A percentile compares a stretch with the other conserved stretches of the same genome.
phyloP scores from a whole-genome alignment of 1,140 invertebrate genomes.

The Panonychus citri region DNA sequence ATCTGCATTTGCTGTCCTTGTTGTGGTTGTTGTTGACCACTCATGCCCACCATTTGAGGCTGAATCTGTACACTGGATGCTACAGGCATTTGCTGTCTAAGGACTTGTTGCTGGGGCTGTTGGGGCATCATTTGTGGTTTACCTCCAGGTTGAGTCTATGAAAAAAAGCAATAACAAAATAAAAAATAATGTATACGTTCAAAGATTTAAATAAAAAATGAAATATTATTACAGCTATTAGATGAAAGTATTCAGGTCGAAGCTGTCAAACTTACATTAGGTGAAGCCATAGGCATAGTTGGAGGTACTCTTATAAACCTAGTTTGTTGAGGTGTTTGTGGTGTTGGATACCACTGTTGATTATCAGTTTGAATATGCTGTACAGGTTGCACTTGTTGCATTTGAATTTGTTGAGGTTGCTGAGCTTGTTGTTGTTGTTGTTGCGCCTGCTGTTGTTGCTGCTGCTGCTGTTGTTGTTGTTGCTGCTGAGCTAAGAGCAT shows the following conservation, averaged over 20 bases:
- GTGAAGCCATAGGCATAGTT: too few relatives aligned
- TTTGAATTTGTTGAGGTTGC: background rate
- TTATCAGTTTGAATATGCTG: background rate
- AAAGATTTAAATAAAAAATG: too few relatives aligned
- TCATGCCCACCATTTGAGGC: background rate
- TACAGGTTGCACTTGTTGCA: background rate
- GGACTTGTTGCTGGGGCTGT: slow-evolving; percentile 5
- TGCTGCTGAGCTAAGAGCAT: slow-evolving; percentile 7
- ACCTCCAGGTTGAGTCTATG: background rate
- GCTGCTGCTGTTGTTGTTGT: background rate
- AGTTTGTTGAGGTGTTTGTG: too few relatives aligned
- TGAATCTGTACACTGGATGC: background rate
- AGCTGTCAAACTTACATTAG: too few relatives aligned
- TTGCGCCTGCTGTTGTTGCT: slow-evolving; percentile 4
- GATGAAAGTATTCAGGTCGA: too few relatives aligned
- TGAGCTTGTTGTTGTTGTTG: slow-evolving; percentile 9
- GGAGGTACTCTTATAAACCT: too few relatives aligned
- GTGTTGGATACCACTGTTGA: too few relatives aligned
- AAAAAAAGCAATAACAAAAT: too few relatives aligned
- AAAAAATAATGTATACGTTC: too few relatives aligned
- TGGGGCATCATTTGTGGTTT: background rate
- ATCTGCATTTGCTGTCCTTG: slow-evolving; percentile 1
- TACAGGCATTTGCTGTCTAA: background rate
- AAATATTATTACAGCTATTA: too few relatives aligned
- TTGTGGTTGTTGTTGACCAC: background rate